phyloP scores from a whole-genome alignment of 1,140 invertebrate genomes.

The Dendrolimus kikuchii region DNA sequence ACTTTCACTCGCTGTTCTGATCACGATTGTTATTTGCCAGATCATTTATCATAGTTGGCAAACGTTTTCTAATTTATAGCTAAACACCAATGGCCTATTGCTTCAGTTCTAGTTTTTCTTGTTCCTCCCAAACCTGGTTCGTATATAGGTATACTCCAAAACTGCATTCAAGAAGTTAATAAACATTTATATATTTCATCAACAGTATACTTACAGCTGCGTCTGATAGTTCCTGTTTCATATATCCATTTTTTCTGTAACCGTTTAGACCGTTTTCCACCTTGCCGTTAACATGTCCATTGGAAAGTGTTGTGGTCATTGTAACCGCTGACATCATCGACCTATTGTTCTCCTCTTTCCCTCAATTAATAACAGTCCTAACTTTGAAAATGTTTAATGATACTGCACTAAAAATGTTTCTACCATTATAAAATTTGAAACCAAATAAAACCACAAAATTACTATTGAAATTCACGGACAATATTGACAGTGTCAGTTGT shows the following conservation, averaged over 20 bases:
- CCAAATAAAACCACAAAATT: slow-evolving; percentile 5
- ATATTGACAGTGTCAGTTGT: too few relatives aligned
- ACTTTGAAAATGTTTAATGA: slow-evolving; percentile 8
- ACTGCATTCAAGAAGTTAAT: neutral
- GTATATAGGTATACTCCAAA: neutral
- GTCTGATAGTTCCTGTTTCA: slow-evolving; percentile 33
- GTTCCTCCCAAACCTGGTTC: neutral
- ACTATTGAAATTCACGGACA: neutral
- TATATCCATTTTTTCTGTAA: slow-evolving; percentile 54
- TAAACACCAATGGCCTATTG: neutral
- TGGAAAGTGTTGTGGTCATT: slow-evolving; percentile 54
- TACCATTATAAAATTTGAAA: slow-evolving; percentile 8
- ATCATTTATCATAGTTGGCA: slow-evolving; percentile 4
- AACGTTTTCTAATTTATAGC: slow-evolving; percentile 3
- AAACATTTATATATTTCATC: neutral
- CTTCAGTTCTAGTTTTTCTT: too few relatives aligned
- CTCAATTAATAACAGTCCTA: slow-evolving; percentile 5
- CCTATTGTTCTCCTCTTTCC: slow-evolving; percentile 13
- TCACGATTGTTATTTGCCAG: slow-evolving; percentile 5
- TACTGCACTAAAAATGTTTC: slow-evolving; percentile 13
- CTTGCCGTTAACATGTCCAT: slow-evolving; percentile 50
- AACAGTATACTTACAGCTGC: slow-evolving; percentile 31
- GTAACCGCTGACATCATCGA: slow-evolving; percentile 52
- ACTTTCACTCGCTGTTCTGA: slow-evolving; percentile 7
- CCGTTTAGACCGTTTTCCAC: slow-evolving; percentile 47